A percentile compares a stretch with the other conserved stretches of the same genome.
phyloP scores from a whole-genome alignment of 1,140 invertebrate genomes.

The Leptinotarsa lineolata region DNA sequence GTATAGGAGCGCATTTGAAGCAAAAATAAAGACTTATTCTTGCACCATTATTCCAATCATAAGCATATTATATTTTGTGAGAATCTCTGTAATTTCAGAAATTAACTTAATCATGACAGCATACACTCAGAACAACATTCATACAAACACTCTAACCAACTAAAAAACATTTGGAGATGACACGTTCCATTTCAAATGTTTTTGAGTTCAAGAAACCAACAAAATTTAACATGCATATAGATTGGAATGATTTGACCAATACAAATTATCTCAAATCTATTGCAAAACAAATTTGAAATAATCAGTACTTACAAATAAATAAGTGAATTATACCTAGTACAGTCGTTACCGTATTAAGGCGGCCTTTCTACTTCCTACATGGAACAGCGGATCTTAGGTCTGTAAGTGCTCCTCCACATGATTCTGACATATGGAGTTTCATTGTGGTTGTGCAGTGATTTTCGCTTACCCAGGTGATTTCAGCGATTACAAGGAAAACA shows the following conservation, averaged over 20 bases:
- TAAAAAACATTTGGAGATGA: no score
- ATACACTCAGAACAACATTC: no score
- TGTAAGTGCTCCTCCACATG: conserved; percentile 21
- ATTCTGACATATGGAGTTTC: conserved; percentile 12
- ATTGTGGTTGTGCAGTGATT: conserved; percentile 6
- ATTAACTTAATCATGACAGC: no score
- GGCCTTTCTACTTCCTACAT: conserved; percentile 14
- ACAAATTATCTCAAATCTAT: conserved; percentile 24
- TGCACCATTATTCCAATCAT: conserved; percentile 5
- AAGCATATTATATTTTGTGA: conserved; percentile 6
- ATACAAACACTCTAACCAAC: no score
- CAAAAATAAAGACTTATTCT: neutral
- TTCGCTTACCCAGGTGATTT: conserved; percentile 18
- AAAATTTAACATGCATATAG: conserved; percentile 5
- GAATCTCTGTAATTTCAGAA: neutral
- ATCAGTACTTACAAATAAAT: conserved; percentile 19
- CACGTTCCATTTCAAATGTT: no score
- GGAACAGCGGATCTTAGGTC: neutral
- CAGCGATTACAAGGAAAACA: conserved; percentile 4
- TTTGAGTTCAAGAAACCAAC: neutral
- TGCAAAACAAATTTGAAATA: conserved; percentile 22
- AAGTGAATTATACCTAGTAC: neutral
- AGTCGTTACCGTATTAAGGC: neutral
- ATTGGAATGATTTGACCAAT: neutral
- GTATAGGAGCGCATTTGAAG: neutral